Evolutionary conservation across 2,113 vertebrate genomes (phyloP), one percentile per base, ranked within the genome.

Genomic region (Oncorhynchus clarkii): DNA sequence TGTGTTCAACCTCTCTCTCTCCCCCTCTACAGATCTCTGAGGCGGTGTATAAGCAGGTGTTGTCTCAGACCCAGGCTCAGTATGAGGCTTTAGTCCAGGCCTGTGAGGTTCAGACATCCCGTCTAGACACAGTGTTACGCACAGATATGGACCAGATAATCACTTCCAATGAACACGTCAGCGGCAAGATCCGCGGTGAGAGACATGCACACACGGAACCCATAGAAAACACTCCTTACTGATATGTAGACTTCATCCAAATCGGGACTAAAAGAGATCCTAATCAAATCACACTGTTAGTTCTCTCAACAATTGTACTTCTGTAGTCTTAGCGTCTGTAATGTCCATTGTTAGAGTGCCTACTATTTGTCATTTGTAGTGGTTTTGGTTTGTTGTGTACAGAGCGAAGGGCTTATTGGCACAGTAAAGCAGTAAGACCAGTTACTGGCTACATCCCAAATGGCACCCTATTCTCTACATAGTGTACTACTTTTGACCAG

Each of bases 121-220:
- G 82, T 24, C 92, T 98, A 92, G 95, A 98, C 74, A 91, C 94
- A 12, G 85, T 90, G 69, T 96, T 99, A 79, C 93, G 98, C 67
- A 97, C 97, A 0, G 95, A 99, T 89, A 98, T 99, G 96, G 98
- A 99, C 93, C 97, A 99, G 91, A 95, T 99, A 82, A 95, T 99
- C 89, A 93, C 96, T 9, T 96, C 97, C 3, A 99, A 98, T 84
- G 97, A 99, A 78, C 98, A 99, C 8, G 87, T 99, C 89, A 94
- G 91, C 89, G 92, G 88, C 93, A 99, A 99, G 91, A 96, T 99
- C 71, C 88, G 93, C 93, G 97, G 98, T 99, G 62, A 79, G 0
- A 13, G 24, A 51, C 34, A 18, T 34, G 49, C 34, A 26, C 60
- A 51, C 59, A 34, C 59, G 22, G 18, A 12, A n/a, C 60, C 20